Percentiles rank a stretch among this genome's conserved stretches.
These are phyloP conservation scores for Archivesica marissinica DNA, from an alignment of 1,140 invertebrate species.

Conservation along the genomic window DNA sequence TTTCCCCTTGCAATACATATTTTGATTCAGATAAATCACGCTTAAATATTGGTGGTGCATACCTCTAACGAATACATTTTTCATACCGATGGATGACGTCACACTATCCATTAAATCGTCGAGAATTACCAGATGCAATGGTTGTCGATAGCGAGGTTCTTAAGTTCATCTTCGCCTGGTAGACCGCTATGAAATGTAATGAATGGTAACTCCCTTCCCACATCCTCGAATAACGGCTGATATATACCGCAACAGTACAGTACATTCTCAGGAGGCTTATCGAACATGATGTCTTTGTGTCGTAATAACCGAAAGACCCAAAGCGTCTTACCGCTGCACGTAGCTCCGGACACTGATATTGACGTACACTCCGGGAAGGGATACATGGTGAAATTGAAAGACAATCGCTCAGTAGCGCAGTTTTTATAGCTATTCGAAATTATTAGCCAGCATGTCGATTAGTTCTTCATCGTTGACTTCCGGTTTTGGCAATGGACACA, in stretches of 20 bases:
- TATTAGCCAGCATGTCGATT: background rate
- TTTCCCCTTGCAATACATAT: conserved; percentile 47
- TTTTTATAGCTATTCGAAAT: background rate
- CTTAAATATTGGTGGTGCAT: conserved; percentile 38
- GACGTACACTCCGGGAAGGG: conserved; percentile 38
- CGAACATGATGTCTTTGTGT: conserved; percentile 35
- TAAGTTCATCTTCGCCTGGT: background rate
- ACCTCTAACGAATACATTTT: conserved; percentile 31
- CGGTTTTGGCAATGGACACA: background rate
- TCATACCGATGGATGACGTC: conserved; percentile 4
- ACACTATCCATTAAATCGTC: conserved; percentile 42
- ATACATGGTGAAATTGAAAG: conserved; percentile 21
- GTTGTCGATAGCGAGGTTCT: background rate
- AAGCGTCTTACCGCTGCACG: conserved; percentile 12
- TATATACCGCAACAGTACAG: conserved; percentile 56
- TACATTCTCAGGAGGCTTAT: background rate
- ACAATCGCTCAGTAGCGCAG: too few species aligned
- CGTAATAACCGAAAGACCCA: conserved; percentile 22
- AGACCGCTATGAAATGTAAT: conserved; percentile 4
- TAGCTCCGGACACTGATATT: conserved; percentile 14
- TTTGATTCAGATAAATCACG: conserved; percentile 48
- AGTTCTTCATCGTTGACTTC: background rate
- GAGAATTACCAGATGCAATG: conserved; percentile 16
- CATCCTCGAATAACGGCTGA: conserved; percentile 23
- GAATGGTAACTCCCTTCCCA: conserved; percentile 22